phyloP scores from a whole-genome alignment of 2,113 vertebrate species.

The Dicrurus megarhynchus region DNA sequence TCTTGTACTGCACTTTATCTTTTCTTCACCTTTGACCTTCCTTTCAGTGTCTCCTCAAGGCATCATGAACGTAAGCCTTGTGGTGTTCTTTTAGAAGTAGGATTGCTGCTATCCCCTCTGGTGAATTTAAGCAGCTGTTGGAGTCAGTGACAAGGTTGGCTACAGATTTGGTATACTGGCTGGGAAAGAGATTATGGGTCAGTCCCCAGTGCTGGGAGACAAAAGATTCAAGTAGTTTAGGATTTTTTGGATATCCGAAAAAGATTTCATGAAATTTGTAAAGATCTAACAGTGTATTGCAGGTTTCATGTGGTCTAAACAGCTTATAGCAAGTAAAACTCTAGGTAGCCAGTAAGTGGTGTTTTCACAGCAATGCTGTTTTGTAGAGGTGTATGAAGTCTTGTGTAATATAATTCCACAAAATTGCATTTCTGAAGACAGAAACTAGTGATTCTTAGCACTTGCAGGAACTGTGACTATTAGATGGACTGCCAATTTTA shows the following conservation, averaged over 20 bases:
- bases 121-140: slow-evolving; percentile 89
- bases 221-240: slow-evolving; percentile 86
- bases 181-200: slow-evolving; percentile 95
- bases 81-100: slow-evolving; percentile 89
- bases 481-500: background rate
- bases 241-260: slow-evolving; percentile 89
- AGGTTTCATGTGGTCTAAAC: slow-evolving; percentile 79
- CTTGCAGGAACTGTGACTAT: background rate
- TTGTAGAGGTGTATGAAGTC: background rate
- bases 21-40: slow-evolving; percentile 93
- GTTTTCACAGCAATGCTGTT: slow-evolving; percentile 65
- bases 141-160: slow-evolving; percentile 89
- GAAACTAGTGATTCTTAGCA: background rate
- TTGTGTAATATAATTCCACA: slow-evolving; percentile 34
- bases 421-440: background rate
- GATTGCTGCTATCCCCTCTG: slow-evolving; percentile 86
- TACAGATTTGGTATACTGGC: slow-evolving; percentile 86
- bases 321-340: slow-evolving; percentile 77
- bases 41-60: slow-evolving; percentile 87
- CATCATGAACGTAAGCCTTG: slow-evolving; percentile 86
- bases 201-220: slow-evolving; percentile 83
- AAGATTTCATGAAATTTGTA: slow-evolving; percentile 91
- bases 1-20: slow-evolving; percentile 97
- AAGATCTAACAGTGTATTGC: slow-evolving; percentile 81
- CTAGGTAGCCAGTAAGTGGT: slow-evolving; percentile 62